A percentile compares a stretch with the other conserved stretches of the same genome.
Conservation (phyloP, 2,797 vertebrate genomes). For the Cryptoblepharus egeriae region DNA sequence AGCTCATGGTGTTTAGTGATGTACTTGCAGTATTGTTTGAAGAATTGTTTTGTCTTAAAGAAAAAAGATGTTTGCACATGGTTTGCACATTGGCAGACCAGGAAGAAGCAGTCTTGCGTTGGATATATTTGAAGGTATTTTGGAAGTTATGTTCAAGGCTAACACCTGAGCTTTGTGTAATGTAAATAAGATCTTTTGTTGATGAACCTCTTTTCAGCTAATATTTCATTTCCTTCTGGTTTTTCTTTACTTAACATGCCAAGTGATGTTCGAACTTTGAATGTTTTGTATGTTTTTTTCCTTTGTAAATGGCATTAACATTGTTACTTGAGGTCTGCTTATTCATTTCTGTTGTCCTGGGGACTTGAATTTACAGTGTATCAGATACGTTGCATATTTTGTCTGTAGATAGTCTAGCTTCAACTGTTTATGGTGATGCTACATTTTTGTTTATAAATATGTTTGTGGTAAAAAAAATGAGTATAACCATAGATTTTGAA, state of each 20-base stretch:
- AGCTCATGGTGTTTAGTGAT: constrained; percentile 95
- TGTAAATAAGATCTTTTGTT: constrained; percentile 93
- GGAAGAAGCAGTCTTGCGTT: constrained; percentile 77
- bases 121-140: constrained; percentile 77
- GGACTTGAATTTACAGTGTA: constrained; percentile 94
- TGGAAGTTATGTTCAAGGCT: constrained; percentile 83
- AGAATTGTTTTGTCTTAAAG: constrained; percentile 90
- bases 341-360: constrained; percentile 84
- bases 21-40: constrained; percentile 92
- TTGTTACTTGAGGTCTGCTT: constrained; percentile 85
- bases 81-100: constrained; percentile 84
- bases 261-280: constrained; percentile 87
- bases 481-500: constrained; percentile 94
- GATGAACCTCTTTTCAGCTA: constrained; percentile 77
- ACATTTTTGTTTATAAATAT: constrained; percentile 89
- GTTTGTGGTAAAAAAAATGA: constrained; percentile 95
- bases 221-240: constrained; percentile 68
- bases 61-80: constrained; percentile 76
- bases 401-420: constrained; percentile 98
- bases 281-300: constrained; percentile 82
- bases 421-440: constrained; percentile 90
- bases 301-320: constrained; percentile 85
- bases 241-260: constrained; percentile 86
- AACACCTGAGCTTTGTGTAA: constrained; percentile 96
- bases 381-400: constrained; percentile 92